phyloP scores from a whole-genome alignment of 2,888 invertebrate species.

The Orchesella flavescens region DNA sequence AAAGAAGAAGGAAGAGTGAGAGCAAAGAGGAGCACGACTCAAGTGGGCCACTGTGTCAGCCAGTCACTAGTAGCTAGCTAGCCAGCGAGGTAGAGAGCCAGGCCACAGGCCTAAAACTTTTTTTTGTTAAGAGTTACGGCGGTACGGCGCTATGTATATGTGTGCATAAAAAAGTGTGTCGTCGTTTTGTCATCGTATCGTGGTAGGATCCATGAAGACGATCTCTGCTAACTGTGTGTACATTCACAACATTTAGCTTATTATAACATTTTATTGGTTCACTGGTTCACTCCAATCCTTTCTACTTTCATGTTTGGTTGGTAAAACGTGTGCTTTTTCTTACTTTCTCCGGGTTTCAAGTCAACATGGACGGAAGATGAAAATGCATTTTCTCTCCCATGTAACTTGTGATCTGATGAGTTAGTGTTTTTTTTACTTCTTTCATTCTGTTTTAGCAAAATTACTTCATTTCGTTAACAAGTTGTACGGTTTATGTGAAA shows the following conservation, averaged over 20 bases:
- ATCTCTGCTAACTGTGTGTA: not conserved
- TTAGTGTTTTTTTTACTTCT: too few relatives aligned
- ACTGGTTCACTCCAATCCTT: not conserved
- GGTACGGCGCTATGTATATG: constrained; percentile 23
- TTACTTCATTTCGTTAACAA: too few relatives aligned
- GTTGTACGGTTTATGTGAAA: too few relatives aligned
- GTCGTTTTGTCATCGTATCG: constrained; percentile 27
- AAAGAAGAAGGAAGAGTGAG: constrained; percentile 23
- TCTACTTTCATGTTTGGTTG: not conserved
- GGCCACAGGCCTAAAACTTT: constrained; percentile 40
- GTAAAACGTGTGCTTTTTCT: not conserved
- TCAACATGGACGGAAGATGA: not conserved
- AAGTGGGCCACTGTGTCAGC: constrained; percentile 61
- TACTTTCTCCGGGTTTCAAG: not conserved
- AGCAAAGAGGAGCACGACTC: constrained; percentile 27
- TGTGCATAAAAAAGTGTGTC: not conserved
- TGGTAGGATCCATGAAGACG: constrained; percentile 17
- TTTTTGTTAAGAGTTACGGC: not conserved
- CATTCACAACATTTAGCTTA: not conserved
- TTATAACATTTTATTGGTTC: not conserved
- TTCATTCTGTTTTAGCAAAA: too few relatives aligned
- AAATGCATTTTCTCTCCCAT: too few relatives aligned
- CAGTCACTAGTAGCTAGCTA: constrained; percentile 58
- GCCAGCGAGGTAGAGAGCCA: constrained; percentile 46
- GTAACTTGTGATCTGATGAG: too few relatives aligned